Evolutionary conservation across 2,113 vertebrate species (phyloP).

Genomic region (Pteruthius melanotis): DNA sequence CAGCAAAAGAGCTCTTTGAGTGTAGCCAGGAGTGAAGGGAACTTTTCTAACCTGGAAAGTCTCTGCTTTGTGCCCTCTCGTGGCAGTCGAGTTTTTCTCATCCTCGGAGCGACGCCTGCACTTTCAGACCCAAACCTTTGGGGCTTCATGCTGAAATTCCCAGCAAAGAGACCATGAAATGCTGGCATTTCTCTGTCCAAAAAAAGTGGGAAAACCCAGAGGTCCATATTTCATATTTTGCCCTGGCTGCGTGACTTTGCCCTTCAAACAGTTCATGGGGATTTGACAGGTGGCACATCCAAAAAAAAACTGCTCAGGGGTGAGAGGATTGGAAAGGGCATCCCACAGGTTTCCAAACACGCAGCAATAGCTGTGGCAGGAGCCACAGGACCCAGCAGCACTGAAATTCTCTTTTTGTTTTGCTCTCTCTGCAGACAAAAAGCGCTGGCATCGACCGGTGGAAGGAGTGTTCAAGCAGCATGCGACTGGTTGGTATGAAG

Average conservation of each 20-base stretch:
- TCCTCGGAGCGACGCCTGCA: neutral
- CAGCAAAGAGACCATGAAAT: neutral
- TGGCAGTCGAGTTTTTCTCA: neutral
- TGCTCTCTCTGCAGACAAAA: constrained; percentile 83
- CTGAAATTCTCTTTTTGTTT: neutral
- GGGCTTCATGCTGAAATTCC: neutral
- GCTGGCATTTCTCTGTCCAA: neutral
- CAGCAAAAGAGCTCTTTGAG: neutral
- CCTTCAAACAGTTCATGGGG: neutral
- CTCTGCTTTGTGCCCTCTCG: constrained; percentile 38
- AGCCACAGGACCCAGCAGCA: neutral
- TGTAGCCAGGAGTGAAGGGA: neutral
- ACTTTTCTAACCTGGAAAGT: neutral
- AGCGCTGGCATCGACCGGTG: constrained; percentile 92
- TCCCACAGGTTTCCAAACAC: neutral
- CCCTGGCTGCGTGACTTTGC: neutral
- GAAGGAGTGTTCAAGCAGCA: constrained; percentile 94
- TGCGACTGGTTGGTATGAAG: constrained; percentile 95
- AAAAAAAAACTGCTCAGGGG: neutral
- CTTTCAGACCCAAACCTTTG: neutral
- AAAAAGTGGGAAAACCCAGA: neutral
- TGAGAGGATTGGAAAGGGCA: neutral
- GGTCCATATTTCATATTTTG: fast-evolving
- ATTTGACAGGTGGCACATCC: neutral
- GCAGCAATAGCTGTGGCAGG: neutral